phyloP scores from a whole-genome alignment of 2,113 vertebrate species.

The Macroglossus sobrinus region DNA sequence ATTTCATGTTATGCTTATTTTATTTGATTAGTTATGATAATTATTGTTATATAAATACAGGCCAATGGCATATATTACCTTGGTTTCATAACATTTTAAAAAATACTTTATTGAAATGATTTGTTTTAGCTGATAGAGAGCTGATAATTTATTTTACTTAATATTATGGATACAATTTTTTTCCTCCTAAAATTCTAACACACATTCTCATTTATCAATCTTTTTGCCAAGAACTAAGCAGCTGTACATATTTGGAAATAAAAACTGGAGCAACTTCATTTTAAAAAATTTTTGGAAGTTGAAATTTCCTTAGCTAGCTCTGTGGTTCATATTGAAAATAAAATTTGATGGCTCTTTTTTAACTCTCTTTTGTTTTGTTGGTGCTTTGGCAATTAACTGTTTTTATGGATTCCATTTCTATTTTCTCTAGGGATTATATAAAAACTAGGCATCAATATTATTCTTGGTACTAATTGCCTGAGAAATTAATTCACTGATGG shows the following conservation, averaged over 20 bases:
- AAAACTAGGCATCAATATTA: conserved; percentile 21
- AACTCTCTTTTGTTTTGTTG: background rate
- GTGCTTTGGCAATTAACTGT: background rate
- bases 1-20: background rate
- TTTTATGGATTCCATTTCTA: background rate
- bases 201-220: conserved; percentile 1
- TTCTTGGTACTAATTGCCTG: conserved; percentile 43
- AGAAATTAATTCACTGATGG: conserved; percentile 40
- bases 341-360: background rate
- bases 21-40: conserved; percentile 27
- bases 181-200: conserved; percentile 26
- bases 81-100: background rate
- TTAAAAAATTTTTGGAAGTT: background rate
- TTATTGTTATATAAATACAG: background rate
- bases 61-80: background rate
- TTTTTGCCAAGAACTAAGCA: conserved; percentile 17
- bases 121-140: background rate
- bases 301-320: conserved; percentile 24
- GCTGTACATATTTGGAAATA: conserved; percentile 40
- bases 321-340: conserved; percentile 42
- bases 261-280: conserved; percentile 36
- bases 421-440: conserved; percentile 33
- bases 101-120: background rate
- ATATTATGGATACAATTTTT: background rate
- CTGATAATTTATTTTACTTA: conserved; percentile 20